These are phyloP conservation scores for Cheilosia pagana DNA, from an alignment of 2,888 invertebrate genomes.

Conservation along the genomic window DNA sequence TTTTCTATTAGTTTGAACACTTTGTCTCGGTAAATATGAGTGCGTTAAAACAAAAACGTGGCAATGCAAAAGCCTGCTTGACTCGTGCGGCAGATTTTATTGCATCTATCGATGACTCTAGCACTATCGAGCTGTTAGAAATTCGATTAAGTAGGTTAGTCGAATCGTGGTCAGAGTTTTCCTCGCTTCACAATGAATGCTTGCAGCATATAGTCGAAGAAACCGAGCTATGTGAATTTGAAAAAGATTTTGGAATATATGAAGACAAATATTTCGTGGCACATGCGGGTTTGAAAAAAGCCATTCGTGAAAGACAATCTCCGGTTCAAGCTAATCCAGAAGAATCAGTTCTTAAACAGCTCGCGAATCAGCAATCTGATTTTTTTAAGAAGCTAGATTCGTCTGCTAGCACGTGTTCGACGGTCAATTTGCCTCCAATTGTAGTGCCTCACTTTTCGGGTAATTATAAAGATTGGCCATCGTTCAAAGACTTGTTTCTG, in stretches of 20 bases:
- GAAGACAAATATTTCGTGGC: slow-evolving; percentile 30
- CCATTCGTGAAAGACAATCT: slow-evolving; percentile 3
- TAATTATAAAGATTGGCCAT: slow-evolving; percentile 68
- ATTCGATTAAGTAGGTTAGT: slow-evolving; percentile 12
- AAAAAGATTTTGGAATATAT: slow-evolving; percentile 18
- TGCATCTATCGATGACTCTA: not conserved
- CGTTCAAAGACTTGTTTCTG: slow-evolving; percentile 67
- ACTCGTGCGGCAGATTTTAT: slow-evolving; percentile 24
- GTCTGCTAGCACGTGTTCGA: not conserved
- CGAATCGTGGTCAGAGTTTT: slow-evolving; percentile 2
- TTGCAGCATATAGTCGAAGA: not conserved
- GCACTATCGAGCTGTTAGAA: slow-evolving; percentile 20
- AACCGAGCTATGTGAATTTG: not conserved
- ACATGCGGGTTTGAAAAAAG: not conserved
- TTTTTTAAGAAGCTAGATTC: slow-evolving; percentile 21
- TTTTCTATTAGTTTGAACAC: not conserved
- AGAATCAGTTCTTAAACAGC: not conserved
- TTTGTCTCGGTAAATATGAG: not conserved
- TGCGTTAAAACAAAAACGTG: slow-evolving; percentile 5
- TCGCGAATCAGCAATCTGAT: slow-evolving; percentile 9
- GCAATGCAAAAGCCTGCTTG: slow-evolving; percentile 21
- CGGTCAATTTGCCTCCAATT: slow-evolving; percentile 54
- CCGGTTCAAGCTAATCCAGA: not conserved
- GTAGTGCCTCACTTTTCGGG: slow-evolving; percentile 56
- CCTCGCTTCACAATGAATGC: not conserved